Evolutionary conservation across 2,797 vertebrate genomes (phyloP), one percentile per base, ranked within the genome.

Genomic region (Chrosomus eos): DNA sequence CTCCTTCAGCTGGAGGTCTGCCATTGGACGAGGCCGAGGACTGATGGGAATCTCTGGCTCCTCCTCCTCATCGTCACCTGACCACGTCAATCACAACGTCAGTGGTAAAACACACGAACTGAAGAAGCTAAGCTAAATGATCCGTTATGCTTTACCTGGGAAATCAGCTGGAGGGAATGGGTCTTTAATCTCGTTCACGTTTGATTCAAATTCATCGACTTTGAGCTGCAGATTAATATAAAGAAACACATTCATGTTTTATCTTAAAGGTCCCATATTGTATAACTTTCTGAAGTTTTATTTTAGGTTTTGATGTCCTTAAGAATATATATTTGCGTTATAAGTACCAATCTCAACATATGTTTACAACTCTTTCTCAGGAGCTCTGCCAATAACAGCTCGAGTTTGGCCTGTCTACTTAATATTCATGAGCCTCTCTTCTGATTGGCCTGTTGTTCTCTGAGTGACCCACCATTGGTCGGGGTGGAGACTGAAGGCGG

Each of bases 91-190:
- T 31, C 58, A 26, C 40, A 31, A 48, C 38, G 0, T 33, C 21
- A 72, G 48, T 8, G 1, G 43, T 6, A 8, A 71, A 14, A 43
- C 9, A 33, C 18, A 7, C 9, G 2, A 82, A 36, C n/a, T 40
- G 10, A 28, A 4, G 38, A 38, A 43, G 31, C 7, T 1, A 68
- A 19, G 33, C 31, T 55, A 66, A 64, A 48, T 28, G 14, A 45
- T 28, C 19, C 11, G 14, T 79, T 26, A 21, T 6, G 7, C 7
- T 82, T 91, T 92, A 98, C 97, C 97, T 90, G 97, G 97, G 86
- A 98, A 99, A 88, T 99, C 97, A 11, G 97, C 97, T 7, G 97
- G 97, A 72, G 97, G 97, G 86, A 98, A 99, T 0, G 97, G 97
- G 75, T 99, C 97, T 91, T 99, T 99, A 82, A 98, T 95, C 91